Evolutionary conservation across 1,140 invertebrate genomes (phyloP).

Genomic region (Leptinotarsa undecemlineata): DNA sequence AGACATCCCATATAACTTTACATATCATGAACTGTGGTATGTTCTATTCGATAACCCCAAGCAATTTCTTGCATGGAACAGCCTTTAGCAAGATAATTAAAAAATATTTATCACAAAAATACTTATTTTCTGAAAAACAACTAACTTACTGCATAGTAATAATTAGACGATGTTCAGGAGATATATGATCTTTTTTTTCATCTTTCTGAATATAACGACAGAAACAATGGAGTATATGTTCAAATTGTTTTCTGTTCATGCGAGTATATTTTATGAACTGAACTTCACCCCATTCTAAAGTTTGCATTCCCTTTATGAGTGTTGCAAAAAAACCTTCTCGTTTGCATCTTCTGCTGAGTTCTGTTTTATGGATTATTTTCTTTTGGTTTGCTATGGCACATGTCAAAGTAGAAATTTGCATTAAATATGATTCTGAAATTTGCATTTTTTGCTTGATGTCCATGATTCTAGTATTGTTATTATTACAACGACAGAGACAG

Average conservation of each 20-base stretch:
- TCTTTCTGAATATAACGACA: neutral
- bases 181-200: neutral
- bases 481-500: no score
- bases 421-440: no score
- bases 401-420: no score
- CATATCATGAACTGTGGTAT: neutral
- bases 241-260: neutral
- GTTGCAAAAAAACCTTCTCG: neutral
- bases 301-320: neutral
- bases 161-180: neutral
- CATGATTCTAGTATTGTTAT: no score
- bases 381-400: no score
- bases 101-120: neutral
- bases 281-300: neutral
- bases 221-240: neutral
- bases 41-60: neutral
- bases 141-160: neutral
- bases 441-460: no score
- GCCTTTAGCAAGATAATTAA: neutral
- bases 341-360: neutral
- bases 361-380: no score
- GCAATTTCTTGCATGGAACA: neutral
- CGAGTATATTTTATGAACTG: neutral
- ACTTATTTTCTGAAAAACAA: neutral
- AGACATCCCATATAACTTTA: neutral